Base-by-base conservation (phyloP, 1,140 invertebrate genomes). In the Drosophila ananassae region DNA sequence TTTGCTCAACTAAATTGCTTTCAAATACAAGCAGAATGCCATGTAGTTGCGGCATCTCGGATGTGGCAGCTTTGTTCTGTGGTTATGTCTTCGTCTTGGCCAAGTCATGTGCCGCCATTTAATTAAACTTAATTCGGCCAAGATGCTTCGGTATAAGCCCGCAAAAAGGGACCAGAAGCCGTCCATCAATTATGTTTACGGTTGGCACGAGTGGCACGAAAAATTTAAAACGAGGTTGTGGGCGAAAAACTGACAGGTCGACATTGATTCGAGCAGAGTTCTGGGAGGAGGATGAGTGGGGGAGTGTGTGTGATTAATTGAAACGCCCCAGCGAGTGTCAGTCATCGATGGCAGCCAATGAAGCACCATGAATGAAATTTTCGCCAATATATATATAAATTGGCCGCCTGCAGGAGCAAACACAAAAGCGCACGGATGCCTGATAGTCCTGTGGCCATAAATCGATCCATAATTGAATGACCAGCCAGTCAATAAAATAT, bases 1-100 rank as follows among this genome's bases (percentile, higher is more conserved):
- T 77, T 89, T 83, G 67, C 83, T 79, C 84, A 71, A 57, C 79
- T 83, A 89, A 89, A 89, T 89, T 89, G 79, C 76, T 89, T 89
- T 83, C 64, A 50, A 82, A 89, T 87, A 77, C 69, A 80, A 58
- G 56, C 53, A 10, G 37, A 73, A 55, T 56, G 30, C n/a, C 50
- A 28, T 67, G 62, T 64, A 51, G 55, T 63, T 56, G 46, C 21
- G 37, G 13, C 17, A 21, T 10, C 30, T 9, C 24, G 2, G 51
- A 34, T 55, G 21, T 44, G 64, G 6, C 50, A 55, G 63, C 51
- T 67, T 63, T 56, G 32, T 56, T 32, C 46, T 68, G 77, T 17
- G 69, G 77, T 58, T 58, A 25, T 62, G 41, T 41, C 48, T 69
- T 28, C 21, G 21, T 44, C 41, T 44, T 44, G 41, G n/a, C 58